Base-by-base conservation (phyloP, 2,888 invertebrate species). In the Tricholauxania praeusta region DNA sequence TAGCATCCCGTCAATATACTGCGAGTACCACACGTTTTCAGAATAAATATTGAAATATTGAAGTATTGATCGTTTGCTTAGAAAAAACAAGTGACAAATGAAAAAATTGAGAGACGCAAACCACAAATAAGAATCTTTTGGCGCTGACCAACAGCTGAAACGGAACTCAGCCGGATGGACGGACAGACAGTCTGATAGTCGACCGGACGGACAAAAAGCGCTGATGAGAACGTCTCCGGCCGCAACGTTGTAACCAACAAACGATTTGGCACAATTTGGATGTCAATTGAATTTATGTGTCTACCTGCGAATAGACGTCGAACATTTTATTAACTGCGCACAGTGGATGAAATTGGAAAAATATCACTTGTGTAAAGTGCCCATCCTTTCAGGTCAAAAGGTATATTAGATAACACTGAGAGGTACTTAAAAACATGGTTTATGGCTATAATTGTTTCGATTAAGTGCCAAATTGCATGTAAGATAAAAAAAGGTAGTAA, bases 261-360 rank as follows among this genome's bases (percentile, higher is more conserved):
- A 63, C 67, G 71, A 74, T 72, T 73, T 79, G 78, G 79, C 79
- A 82, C 84, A 85, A 85, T 85, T 84, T 84, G 84, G 80, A 82
- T 85, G 84, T 84, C 84, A 84, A 83, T 84, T 80, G 80, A 82
- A 85, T 84, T 84, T 84, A 84, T 85, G 84, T 80, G 80, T 79
- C 67, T 67, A 47, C 19, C 19, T 49, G 48, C 19, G 17, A 48
- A 2, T 63, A 17, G 63, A 39, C 79, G 78, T 63, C 2, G 48
- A n/a, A 7, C 48, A 32, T 14, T 57, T 57, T 12, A 19, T 14
- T 57, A 28, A 19, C 22, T 5, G 28, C 32, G 17, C 60, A 39
- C 60, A 28, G 60, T n/a, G 22, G 75, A 49, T 48, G 32, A 32
- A 28, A 32, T 7, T 39, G 2, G 10, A 39, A 39, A 8, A 39